A percentile compares a stretch with the other conserved stretches of the same genome.
Conservation (phyloP, 2,888 invertebrate genomes). For the Adineta ricciae region DNA sequence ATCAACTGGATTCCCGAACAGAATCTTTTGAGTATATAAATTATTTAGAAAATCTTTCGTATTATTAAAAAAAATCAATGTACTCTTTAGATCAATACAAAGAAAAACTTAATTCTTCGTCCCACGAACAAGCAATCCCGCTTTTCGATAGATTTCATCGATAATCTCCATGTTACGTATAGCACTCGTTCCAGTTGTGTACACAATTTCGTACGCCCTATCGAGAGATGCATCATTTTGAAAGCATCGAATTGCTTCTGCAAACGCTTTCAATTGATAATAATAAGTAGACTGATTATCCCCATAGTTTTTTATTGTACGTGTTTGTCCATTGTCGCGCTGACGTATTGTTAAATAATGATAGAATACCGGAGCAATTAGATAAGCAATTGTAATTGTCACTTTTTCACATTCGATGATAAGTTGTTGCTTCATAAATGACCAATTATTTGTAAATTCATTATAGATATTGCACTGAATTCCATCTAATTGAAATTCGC, state of each 20-base stretch:
- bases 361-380: constrained; percentile 16
- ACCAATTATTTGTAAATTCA: constrained; percentile 19
- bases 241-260: background rate
- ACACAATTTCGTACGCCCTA: background rate
- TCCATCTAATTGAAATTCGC: background rate
- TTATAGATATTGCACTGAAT: background rate
- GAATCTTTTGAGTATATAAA: background rate
- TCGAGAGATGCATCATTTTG: background rate
- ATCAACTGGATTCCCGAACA: background rate
- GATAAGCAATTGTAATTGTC: background rate
- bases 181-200: background rate
- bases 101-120: background rate
- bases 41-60: no score
- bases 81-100: background rate
- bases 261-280: constrained; percentile 9
- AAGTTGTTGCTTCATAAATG: background rate
- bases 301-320: constrained; percentile 5
- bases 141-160: background rate
- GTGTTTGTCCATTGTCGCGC: background rate
- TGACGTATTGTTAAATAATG: constrained; percentile 9
- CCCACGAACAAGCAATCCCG: background rate
- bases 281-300: constrained; percentile 11
- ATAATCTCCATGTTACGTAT: constrained; percentile 9
- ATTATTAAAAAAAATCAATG: background rate
- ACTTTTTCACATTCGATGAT: background rate